Percentiles rank a stretch among this genome's conserved stretches.
phyloP scores from a whole-genome alignment of 92 coral and sea anemone species.

The Zoanthus sociatus region DNA sequence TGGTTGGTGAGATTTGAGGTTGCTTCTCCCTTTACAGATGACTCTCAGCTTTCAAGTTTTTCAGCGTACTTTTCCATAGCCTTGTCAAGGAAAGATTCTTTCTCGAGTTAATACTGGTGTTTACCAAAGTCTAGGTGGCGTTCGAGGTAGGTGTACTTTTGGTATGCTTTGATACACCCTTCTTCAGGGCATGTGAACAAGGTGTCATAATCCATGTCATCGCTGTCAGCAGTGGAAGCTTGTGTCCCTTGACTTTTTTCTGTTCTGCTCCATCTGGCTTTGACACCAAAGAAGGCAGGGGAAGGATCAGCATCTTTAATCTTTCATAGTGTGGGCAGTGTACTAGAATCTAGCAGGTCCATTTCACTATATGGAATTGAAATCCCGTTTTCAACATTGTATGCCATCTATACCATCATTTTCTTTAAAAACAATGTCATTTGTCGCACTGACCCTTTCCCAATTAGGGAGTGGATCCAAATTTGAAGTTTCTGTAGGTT shows the following conservation, averaged over 20 bases:
- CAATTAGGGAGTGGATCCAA: background rate
- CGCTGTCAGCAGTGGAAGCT: background rate
- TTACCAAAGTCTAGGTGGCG: too few relatives aligned
- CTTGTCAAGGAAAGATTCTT: slow-evolving; percentile 11
- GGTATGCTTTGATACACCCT: slow-evolving; percentile 15
- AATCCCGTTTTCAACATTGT: background rate
- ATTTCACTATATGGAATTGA: background rate
- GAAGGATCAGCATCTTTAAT: background rate
- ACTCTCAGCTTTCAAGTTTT: background rate
- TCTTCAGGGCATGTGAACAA: slow-evolving; percentile 49
- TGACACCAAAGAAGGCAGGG: background rate
- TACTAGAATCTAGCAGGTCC: background rate
- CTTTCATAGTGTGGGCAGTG: background rate
- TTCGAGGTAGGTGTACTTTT: too few relatives aligned
- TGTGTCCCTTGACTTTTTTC: background rate
- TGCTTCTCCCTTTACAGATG: background rate
- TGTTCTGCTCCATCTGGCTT: background rate
- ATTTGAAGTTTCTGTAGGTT: too few relatives aligned
- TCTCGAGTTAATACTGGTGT: background rate
- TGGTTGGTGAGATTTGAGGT: background rate
- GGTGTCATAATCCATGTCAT: slow-evolving; percentile 52
- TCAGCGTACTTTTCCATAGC: background rate
- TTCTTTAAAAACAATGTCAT: background rate
- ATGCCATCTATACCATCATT: slow-evolving; percentile 3
- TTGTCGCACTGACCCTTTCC: background rate